Evolutionary conservation across 1,140 invertebrate species (phyloP), one percentile per base, ranked within the genome.

Genomic region (Psilanteris sp.): DNA sequence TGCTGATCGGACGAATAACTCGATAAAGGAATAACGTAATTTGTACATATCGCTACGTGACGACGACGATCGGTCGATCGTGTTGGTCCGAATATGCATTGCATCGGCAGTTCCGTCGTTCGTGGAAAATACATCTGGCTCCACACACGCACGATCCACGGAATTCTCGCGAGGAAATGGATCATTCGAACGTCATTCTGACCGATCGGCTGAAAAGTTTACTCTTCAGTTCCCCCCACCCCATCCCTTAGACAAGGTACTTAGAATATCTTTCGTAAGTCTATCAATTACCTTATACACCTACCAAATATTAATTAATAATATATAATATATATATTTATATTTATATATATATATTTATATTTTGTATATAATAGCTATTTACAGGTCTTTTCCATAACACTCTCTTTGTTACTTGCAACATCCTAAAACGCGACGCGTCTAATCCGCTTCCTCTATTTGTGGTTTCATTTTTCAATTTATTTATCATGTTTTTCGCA

Each of bases 241-340:
- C 59, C 54, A 66, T 76, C 68, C 74, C 48, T 74, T 81, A 81
- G 74, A 79, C 71, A 83, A 84, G 83, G 82, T 85, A 85, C 82
- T 83, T 85, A 82, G 79, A 85, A 83, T 82, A 83, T 81, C 62
- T 80, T 79, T 62, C 71, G 74, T 81, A 81, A 84, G 77, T 83
- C 79, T 80, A 78, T 82, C 70, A 67, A 82, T 80, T 80, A 81
- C 57, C 82, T 85, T 84, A 85, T 66, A 81, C 82, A 83, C 73
- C 81, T 84, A 84, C 78, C 77, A 80, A 82, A 83, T 82, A 77
- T 85, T 71, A 77, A 80, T 83, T 70, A 78, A 83, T 77, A 59
- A 79, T 79, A 80, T 77, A 77, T 71, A 76, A 62, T 73, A 62
- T 81, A 74, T 80, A 80, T 78, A 68, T 81, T 36, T 61, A 62